Conservation (phyloP, 35 echinoderm and acorn worm species). For the Ptychodera flava region DNA sequence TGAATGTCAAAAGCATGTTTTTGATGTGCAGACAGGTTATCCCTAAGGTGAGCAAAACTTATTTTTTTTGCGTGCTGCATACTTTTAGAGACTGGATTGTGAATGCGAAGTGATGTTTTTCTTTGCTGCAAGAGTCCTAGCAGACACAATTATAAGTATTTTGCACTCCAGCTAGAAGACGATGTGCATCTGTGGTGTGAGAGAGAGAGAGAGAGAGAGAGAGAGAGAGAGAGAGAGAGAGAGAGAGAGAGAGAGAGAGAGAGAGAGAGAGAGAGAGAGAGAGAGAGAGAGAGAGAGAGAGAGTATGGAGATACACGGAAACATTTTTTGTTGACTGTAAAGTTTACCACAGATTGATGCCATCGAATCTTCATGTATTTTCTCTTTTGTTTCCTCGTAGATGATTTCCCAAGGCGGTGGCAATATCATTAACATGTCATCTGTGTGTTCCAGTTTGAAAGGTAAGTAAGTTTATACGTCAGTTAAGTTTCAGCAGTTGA, state of each 20-base stretch:
- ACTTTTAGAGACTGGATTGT: too few relatives aligned
- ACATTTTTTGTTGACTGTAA: not conserved
- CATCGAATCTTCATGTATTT: slow-evolving; percentile 2
- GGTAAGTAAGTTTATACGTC: slow-evolving; percentile 25
- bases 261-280: too few relatives aligned
- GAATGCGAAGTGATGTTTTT: not conserved
- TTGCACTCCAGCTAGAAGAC: not conserved
- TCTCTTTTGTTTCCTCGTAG: slow-evolving; percentile 15
- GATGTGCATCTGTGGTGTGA: too few relatives aligned
- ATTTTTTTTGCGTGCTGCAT: too few relatives aligned
- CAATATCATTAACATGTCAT: slow-evolving; percentile 80
- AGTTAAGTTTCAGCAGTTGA: not conserved
- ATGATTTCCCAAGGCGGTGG: slow-evolving; percentile 71
- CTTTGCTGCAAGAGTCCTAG: not conserved
- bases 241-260: too few relatives aligned
- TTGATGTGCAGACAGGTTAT: slow-evolving; percentile 53
- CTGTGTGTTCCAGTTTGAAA: slow-evolving; percentile 68
- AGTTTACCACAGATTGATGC: not conserved
- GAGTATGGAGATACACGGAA: too few relatives aligned
- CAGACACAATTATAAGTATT: not conserved
- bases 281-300: too few relatives aligned
- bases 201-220: too few relatives aligned
- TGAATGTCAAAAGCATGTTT: slow-evolving; percentile 86
- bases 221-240: too few relatives aligned
- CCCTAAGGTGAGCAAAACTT: slow-evolving; percentile 50